Base-by-base conservation (phyloP, 2,113 vertebrate genomes). In the Smithornis capensis region DNA sequence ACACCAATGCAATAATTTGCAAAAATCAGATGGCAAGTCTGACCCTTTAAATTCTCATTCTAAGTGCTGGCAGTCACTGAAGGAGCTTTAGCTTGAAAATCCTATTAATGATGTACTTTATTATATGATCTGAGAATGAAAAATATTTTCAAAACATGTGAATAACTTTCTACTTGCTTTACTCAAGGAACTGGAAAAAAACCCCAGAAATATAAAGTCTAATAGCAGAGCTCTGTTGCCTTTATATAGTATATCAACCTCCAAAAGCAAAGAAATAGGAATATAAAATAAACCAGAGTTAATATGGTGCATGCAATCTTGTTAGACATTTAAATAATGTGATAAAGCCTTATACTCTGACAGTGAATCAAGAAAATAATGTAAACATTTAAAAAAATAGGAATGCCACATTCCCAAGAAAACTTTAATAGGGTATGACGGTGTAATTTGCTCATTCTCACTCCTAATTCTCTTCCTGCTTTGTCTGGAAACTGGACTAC, bases 401-500 rank as follows among this genome's bases (percentile, higher is more conserved):
- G 40, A 95, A 63, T 70, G 22, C 6, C 28, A n/a, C 5, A 4
- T 53, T 52, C 73, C 56, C 49, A 52, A 21, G 29, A 77, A 95
- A 50, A 57, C 21, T 78, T 50, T 25, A 60, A 82, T 35, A 77
- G 55, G 64, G 9, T 44, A 60, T n/a, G 28, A n/a, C 70, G 69
- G 15, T 45, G 57, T 77, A 80, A 96, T 94, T 78, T 59, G 18
- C 15, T 85, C 69, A 74, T 62, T 38, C 29, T 47, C 55, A 71
- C 31, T 91, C 28, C 28, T 56, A 49, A 27, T 14, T 65, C 40
- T 91, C 47, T 89, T 87, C 29, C 27, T 59, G 52, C 64, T 92
- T 95, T 86, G 75, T 91, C 87, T 90, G 78, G 73, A 91, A 95
- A 68, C 59, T 53, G 24, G 65, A 78, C 60, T 83, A 77, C 31